phyloP scores from a whole-genome alignment of 2,888 invertebrate genomes.

The Pomacea canaliculata region DNA sequence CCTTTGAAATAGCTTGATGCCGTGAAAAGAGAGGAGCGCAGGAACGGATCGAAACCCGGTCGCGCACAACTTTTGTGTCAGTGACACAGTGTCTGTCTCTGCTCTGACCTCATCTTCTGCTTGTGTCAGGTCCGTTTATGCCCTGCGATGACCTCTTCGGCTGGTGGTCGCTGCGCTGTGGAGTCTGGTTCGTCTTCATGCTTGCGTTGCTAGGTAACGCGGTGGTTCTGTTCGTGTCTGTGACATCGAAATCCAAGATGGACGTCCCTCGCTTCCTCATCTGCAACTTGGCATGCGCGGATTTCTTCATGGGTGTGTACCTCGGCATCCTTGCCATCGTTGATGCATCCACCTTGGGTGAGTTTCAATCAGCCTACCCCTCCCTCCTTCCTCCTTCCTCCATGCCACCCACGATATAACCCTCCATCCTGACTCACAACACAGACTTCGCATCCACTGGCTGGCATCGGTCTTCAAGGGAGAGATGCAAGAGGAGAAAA shows the following conservation, averaged over 20 bases:
- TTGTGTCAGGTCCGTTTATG: constrained; percentile 83
- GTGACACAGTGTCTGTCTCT: too few species aligned
- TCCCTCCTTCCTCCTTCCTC: too few species aligned
- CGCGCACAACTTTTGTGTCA: too few species aligned
- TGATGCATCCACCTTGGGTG: constrained; percentile 90
- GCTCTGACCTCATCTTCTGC: too few species aligned
- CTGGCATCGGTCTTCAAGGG: too few species aligned
- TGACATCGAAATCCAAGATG: constrained; percentile 92
- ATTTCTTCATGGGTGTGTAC: constrained; percentile 97
- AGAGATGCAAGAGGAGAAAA: too few species aligned
- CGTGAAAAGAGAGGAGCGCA: too few species aligned
- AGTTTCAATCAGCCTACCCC: neutral
- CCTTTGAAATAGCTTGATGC: too few species aligned
- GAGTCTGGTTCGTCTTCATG: constrained; percentile 97
- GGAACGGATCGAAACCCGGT: too few species aligned
- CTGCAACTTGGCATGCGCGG: constrained; percentile 95
- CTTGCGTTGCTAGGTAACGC: constrained; percentile 96
- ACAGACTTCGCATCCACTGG: too few species aligned
- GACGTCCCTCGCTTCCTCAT: constrained; percentile 97
- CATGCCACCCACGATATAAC: too few species aligned
- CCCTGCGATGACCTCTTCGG: constrained; percentile 96
- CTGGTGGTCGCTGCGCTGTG: constrained; percentile 97
- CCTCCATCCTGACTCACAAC: too few species aligned
- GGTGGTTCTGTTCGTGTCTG: constrained; percentile 91
- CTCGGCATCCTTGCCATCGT: constrained; percentile 93